Base-by-base conservation (phyloP, 2,888 invertebrate species). In the Cyaniris semiargus region DNA sequence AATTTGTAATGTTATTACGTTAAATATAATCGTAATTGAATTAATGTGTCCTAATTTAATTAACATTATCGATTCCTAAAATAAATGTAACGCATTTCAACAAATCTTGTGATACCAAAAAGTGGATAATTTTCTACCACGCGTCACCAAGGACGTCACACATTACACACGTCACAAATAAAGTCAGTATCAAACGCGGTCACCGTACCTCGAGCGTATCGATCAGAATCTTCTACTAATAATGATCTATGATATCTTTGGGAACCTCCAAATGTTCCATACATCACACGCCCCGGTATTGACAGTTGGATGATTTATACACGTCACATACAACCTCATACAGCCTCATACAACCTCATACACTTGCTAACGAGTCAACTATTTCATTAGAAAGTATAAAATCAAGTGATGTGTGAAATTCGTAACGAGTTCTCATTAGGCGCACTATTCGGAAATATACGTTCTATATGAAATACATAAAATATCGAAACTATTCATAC, bases 201-300 rank as follows among this genome's bases (percentile, higher is more conserved):
- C 48, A 76, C 79, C 60, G 77, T 78, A 77, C 74, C 38, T 21
- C 44, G 31, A 77, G 0, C 6, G 27, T 23, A 72, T 72, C 23
- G 48, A 53, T 75, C 34, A 76, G 44, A 31, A 31, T 76, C 70
- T 44, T 23, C 21, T 74, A 66, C 74, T 74, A 74, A 56, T 72
- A 76, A 76, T 76, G 71, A 92, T 92, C 90, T 89, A 92, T 93
- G 92, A 90, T 90, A 85, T 77, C 82, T 81, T 75, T 85, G 87
- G 88, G 89, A 90, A 91, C 92, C 91, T 93, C 92, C 91, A 92
- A 92, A 92, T 91, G 92, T 92, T 91, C 91, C 90, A 93, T 92
- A 93, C 89, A 93, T 93, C 93, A 93, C 90, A 87, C 86, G 85
- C 88, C 89, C 86, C 87, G 89, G 89, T 86, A 92, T 84, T 92